Evolutionary conservation across 2,113 vertebrate species (phyloP).

Genomic region (Mus musculus): GRCm39 chr8:4891501-4892000

Average conservation of each 20-base stretch:
- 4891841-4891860: not conserved
- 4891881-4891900: not conserved
- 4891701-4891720: too few relatives aligned
- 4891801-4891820: not conserved
- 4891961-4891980: not conserved
- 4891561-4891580: conserved; percentile 4
- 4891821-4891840: not conserved
- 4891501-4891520: conserved; percentile 59
- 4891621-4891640: not conserved
- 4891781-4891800: too few relatives aligned
- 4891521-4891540: conserved; percentile 66
- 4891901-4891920: not conserved
- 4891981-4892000: not conserved
- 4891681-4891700: too few relatives aligned
- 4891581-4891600: not conserved
- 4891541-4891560: not conserved
- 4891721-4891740: too few relatives aligned
- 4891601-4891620: not conserved
- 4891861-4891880: not conserved
- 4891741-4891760: too few relatives aligned
- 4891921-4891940: not conserved
- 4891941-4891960: not conserved
- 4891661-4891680: too few relatives aligned
- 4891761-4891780: too few relatives aligned
- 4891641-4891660: not conserved